Base-by-base conservation (phyloP, 1,140 invertebrate genomes). In the Zaprionus ghesquierei region DNA sequence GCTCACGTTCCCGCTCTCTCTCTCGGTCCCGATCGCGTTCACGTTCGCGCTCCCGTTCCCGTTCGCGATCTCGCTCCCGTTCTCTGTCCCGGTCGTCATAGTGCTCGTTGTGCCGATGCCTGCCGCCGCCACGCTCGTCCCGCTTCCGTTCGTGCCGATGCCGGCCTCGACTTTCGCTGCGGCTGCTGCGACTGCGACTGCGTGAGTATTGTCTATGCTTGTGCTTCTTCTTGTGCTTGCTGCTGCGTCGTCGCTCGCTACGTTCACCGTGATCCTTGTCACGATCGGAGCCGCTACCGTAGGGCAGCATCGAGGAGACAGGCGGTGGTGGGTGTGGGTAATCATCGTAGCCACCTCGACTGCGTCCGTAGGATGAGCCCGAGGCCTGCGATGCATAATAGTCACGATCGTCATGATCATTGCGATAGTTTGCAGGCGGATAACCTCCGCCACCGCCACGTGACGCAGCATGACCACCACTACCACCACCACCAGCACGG, bases 141-240 rank as follows among this genome's bases (percentile, higher is more conserved):
- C 76, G 62, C 20, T 76, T 59, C n/a, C 77, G 38, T 15, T 65
- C 54, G 12, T 63, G 56, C 0, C 66, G 65, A 46, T 69, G 66
- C 5, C 59, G 58, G 2, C 61, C 44, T 2, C 55, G 69, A 22
- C 70, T 69, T 22, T 31, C 50, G 22, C 59, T 69, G 50, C 66
- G 63, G 25, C 63, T 63, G 29, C 53, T 63, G 33, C 72, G 75
- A 50, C 59, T 91, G 6, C 90, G 78, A 54, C 86, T 90, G 22
- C 87, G 72, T 15, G 90, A 91, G 70, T 66, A 70, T 53, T 91
- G 81, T 27, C 81, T 71, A 31, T 92, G 86, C 69, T 92, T 92
- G 29, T 90, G 89, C 66, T 90, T 92, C 53, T 87, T 91, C 70
- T 91, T 92, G 56, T 91, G 90, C 72, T 92, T 92, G 60, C 90